Conservation (phyloP, 2,797 vertebrate species). For the Galago senegalensis region DNA sequence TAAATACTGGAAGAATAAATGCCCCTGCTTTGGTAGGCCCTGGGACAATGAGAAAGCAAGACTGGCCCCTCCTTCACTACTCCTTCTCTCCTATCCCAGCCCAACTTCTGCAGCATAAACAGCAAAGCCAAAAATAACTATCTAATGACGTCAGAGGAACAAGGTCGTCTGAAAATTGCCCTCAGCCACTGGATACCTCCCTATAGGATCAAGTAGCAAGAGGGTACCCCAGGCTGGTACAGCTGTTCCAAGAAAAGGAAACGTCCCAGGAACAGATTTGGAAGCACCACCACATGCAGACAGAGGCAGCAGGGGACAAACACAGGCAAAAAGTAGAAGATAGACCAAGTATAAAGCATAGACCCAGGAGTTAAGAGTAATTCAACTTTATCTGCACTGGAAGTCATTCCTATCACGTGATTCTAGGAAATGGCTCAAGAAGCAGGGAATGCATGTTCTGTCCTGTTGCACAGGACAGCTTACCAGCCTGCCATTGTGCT, state of each 20-base stretch:
- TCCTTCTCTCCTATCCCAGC: slow-evolving; percentile 6
- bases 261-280: slow-evolving; percentile 72
- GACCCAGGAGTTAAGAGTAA: neutral
- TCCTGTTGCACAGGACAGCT: slow-evolving; percentile 31
- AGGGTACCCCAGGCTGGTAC: slow-evolving; percentile 83
- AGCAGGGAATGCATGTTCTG: slow-evolving; percentile 35
- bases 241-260: slow-evolving; percentile 86
- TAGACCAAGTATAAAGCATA: neutral
- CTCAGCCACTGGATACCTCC: slow-evolving; percentile 82
- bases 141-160: slow-evolving; percentile 82
- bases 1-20: slow-evolving; percentile 38
- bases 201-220: slow-evolving; percentile 84
- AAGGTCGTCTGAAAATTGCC: slow-evolving; percentile 84
- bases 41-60: neutral
- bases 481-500: slow-evolving; percentile 61
- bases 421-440: slow-evolving; percentile 68
- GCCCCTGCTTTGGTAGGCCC: neutral
- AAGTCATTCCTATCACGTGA: neutral
- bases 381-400: slow-evolving; percentile 3
- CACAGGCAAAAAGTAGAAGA: neutral
- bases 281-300: slow-evolving; percentile 18
- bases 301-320: neutral
- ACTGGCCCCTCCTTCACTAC: neutral
- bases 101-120: slow-evolving; percentile 79
- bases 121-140: slow-evolving; percentile 81